A percentile compares a stretch with the other conserved stretches of the same genome.
Conservation (phyloP, 2,888 invertebrate genomes). For the Nymphalis urticae region DNA sequence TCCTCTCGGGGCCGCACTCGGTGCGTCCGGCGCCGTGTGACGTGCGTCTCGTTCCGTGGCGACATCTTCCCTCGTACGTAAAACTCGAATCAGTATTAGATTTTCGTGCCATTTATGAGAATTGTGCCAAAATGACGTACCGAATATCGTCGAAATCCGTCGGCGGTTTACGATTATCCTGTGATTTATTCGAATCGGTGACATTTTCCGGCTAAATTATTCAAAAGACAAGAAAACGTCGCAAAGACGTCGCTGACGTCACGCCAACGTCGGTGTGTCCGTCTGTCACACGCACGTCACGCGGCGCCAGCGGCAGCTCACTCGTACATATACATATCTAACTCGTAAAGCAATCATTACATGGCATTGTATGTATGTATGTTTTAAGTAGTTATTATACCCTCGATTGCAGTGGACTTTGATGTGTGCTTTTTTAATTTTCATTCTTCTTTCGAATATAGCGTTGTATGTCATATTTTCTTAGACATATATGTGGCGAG, state of each 20-base stretch:
- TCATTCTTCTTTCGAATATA: background rate
- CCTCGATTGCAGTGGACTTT: slow-evolving; percentile 42
- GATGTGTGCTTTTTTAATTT: slow-evolving; percentile 25
- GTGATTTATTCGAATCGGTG: no score
- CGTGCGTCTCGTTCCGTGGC: slow-evolving; percentile 31
- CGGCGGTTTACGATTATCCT: slow-evolving; percentile 20
- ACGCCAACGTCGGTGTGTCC: slow-evolving; percentile 13
- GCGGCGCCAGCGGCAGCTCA: slow-evolving; percentile 57
- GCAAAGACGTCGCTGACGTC: slow-evolving; percentile 13
- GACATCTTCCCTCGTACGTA: slow-evolving; percentile 29
- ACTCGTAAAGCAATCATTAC: slow-evolving; percentile 73
- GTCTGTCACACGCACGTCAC: slow-evolving; percentile 48
- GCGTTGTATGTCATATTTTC: background rate
- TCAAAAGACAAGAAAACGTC: slow-evolving; percentile 10
- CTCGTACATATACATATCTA: slow-evolving; percentile 78
- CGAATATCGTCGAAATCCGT: background rate
- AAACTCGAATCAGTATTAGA: slow-evolving; percentile 50
- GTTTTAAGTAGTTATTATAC: slow-evolving; percentile 56
- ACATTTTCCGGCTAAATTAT: background rate
- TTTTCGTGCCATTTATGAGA: slow-evolving; percentile 53
- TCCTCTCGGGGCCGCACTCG: slow-evolving; percentile 30
- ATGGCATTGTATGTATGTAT: slow-evolving; percentile 67
- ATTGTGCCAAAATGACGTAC: slow-evolving; percentile 53
- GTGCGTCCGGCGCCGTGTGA: slow-evolving; percentile 43
- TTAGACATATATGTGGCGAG: no score